Conservation (phyloP, 2,113 vertebrate genomes). For the Ahaetulla prasina region DNA sequence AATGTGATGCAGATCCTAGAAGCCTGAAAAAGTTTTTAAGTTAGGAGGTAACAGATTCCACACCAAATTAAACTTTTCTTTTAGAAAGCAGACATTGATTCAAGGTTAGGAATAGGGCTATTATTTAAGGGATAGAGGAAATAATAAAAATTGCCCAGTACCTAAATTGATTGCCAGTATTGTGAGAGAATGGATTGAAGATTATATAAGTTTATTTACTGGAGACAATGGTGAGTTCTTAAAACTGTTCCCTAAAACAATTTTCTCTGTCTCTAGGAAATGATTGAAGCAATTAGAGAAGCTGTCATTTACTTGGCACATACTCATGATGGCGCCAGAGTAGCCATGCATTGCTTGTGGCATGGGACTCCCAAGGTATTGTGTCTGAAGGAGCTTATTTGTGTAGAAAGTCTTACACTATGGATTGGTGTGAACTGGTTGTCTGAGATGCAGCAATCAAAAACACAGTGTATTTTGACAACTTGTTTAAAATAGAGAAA, state of each 20-base stretch:
- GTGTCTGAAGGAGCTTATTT: background rate
- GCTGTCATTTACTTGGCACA: conserved; percentile 90
- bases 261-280: conserved; percentile 73
- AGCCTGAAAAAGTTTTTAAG: background rate
- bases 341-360: conserved; percentile 94
- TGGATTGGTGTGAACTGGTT: background rate
- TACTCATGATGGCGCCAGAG: conserved; percentile 91
- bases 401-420: background rate
- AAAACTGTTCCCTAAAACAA: background rate
- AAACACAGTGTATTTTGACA: background rate
- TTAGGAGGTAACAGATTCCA: background rate
- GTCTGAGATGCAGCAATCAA: background rate
- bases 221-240: background rate
- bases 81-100: background rate
- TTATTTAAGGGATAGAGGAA: background rate
- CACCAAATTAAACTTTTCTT: background rate
- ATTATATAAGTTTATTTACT: background rate
- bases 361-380: conserved; percentile 90
- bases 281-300: conserved; percentile 94
- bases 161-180: background rate
- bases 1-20: background rate
- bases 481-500: background rate
- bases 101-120: background rate
- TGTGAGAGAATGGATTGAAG: background rate
- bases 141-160: background rate